Conservation (phyloP, 1,140 invertebrate genomes). For the Trichonephila clavata region DNA sequence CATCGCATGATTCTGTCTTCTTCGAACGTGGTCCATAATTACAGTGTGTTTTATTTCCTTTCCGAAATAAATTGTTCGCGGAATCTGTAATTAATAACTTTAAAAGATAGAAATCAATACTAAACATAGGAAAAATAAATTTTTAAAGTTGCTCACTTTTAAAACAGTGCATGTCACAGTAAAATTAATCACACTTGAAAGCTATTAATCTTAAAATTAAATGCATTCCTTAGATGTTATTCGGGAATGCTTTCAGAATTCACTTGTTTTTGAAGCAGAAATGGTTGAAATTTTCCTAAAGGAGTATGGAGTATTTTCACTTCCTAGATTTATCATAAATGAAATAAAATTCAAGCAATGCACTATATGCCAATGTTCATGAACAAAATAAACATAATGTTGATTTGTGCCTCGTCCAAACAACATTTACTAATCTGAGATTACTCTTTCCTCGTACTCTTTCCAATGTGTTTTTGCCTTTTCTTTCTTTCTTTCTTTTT, state of each 20-base stretch:
- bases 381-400: neutral
- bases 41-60: neutral
- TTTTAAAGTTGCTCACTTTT: neutral
- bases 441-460: neutral
- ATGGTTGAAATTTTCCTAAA: neutral
- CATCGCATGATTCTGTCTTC: neutral
- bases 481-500: neutral
- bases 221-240: neutral
- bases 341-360: neutral
- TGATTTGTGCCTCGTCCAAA: neutral
- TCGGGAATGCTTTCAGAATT: neutral
- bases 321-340: neutral
- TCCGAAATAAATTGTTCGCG: neutral
- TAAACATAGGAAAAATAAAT: neutral
- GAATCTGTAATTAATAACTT: slow-evolving; percentile 17
- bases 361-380: neutral
- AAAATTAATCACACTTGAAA: neutral
- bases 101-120: slow-evolving; percentile 16
- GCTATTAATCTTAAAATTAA: slow-evolving; percentile 24
- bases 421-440: neutral
- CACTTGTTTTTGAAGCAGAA: neutral
- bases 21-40: neutral
- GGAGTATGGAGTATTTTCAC: neutral
- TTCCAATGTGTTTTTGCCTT: neutral
- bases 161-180: neutral